These are phyloP conservation scores for Columba livia DNA, from an alignment of 2,113 vertebrate species.

Conservation along the genomic window DNA sequence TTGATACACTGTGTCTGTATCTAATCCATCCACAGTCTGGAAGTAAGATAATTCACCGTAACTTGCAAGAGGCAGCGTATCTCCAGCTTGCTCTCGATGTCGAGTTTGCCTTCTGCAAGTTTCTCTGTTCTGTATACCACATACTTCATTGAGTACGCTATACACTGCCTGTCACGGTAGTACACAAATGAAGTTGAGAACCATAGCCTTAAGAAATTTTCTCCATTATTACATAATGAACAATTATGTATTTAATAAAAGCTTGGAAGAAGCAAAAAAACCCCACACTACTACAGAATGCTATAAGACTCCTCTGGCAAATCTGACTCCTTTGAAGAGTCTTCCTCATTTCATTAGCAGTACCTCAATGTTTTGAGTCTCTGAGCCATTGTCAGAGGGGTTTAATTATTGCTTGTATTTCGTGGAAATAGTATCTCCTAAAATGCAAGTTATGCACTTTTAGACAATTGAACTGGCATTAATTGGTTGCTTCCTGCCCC, in stretches of 20 bases:
- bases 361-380: background rate
- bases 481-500: background rate
- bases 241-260: conserved; percentile 47
- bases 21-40: conserved; percentile 14
- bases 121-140: conserved; percentile 5
- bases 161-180: background rate
- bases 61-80: conserved; percentile 6
- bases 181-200: conserved; percentile 43
- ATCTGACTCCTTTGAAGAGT: background rate
- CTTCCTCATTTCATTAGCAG: background rate
- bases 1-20: background rate
- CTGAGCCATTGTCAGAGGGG: background rate
- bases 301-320: background rate
- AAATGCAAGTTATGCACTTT: background rate
- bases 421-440: background rate
- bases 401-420: background rate
- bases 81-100: conserved; percentile 34
- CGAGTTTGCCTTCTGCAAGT: conserved; percentile 18
- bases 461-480: background rate
- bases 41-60: conserved; percentile 52
- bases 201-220: conserved; percentile 50
- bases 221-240: conserved; percentile 40
- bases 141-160: background rate
- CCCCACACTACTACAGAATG: background rate
- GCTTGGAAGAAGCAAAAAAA: conserved; percentile 49